Evolutionary conservation across 2,888 invertebrate genomes (phyloP), one percentile per base, ranked within the genome.

Genomic region (Agonum fuliginosum): DNA sequence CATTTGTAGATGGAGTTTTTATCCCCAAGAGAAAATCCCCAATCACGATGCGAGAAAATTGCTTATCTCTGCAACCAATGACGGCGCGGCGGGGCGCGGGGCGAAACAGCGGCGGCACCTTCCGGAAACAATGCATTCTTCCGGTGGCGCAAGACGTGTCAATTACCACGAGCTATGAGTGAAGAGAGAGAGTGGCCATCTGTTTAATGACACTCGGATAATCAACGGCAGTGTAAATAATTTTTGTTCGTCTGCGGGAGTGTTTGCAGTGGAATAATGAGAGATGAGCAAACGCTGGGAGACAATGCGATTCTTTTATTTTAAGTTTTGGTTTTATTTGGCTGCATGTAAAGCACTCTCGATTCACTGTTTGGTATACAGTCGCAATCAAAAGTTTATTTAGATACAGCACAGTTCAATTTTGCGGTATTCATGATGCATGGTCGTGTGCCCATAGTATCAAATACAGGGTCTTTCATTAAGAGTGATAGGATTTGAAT

Each of bases 1-100:
- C 91, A 91, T 91, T 91, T 91, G 91, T 90, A 90, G 91, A 91
- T 91, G 90, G 91, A 91, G 90, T 90, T 91, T 90, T 90, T 89
- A 89, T 89, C 88, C 90, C 90, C 90, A 83, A 84, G 90, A 89
- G 90, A 87, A 88, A 88, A 89, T 88, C 89, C 90, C 90, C 91
- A 91, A 91, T 91, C 91, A 91, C 90, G 90, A 90, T 90, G 89
- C 89, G 90, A 90, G 90, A 90, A 91, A 90, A 91, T 91, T 91
- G 90, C 91, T 89, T 89, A 89, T 88, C 88, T 88, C 86, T 86
- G 86, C 86, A 85, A 84, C 84, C 82, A 81, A 81, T 80, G 80
- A 79, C 81, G 80, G 69, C 78, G 80, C 82, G 81, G 82, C 79
- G 41, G 81, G 80, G 80, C 8, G 41, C 10, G 24, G 5, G n/a